A percentile compares a stretch with the other conserved stretches of the same genome.
Evolutionary conservation across 2,113 vertebrate species (phyloP).

Genomic region (Peromyscus maniculatus): DNA sequence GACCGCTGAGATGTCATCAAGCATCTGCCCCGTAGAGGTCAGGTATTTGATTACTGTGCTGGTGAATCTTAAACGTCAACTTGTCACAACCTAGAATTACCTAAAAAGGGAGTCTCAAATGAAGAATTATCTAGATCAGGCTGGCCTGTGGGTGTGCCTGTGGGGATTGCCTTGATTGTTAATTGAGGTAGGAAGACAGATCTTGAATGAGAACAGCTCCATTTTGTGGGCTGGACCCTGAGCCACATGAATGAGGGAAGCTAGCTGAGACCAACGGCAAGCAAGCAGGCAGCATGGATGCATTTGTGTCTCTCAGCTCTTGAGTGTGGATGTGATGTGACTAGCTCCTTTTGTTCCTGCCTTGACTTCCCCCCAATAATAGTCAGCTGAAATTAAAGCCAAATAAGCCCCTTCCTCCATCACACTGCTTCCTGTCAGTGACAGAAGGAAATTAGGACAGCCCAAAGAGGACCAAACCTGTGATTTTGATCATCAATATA

Average conservation of each 20-base stretch:
- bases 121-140: background rate
- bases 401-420: background rate
- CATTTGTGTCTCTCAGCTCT: background rate
- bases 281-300: background rate
- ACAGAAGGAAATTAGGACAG: background rate
- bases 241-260: background rate
- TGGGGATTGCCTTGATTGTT: background rate
- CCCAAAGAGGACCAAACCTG: background rate
- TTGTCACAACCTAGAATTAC: background rate
- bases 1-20: background rate
- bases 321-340: too few relatives aligned
- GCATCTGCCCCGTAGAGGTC: background rate
- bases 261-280: background rate
- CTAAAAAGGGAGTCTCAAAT: background rate
- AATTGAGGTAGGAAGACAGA: background rate
- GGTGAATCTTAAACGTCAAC: background rate
- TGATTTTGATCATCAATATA: conserved; percentile 13
- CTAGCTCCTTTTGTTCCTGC: background rate
- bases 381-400: background rate
- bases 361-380: background rate
- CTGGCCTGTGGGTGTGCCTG: background rate
- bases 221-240: background rate
- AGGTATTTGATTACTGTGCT: background rate
- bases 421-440: too few relatives aligned
- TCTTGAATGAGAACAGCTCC: too few relatives aligned